Evolutionary conservation across 2,888 invertebrate species (phyloP), one percentile per base, ranked within the genome.

Genomic region (Hoplodrina ambigua): DNA sequence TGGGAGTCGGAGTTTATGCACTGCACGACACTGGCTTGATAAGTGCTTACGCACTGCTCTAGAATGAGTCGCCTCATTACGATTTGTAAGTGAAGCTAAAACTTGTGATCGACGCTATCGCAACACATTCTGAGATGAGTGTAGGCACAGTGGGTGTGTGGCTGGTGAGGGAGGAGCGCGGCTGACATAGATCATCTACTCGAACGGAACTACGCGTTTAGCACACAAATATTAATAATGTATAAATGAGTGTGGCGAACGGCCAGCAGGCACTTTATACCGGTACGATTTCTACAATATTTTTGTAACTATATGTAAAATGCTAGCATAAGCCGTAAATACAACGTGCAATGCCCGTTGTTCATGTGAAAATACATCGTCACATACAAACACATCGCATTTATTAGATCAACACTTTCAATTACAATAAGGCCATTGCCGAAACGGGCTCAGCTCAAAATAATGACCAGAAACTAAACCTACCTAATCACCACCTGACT

Each of bases 211-310:
- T 68, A 68, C 68, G 5, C 13, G 20, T 17, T 19, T 8, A 25
- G 19, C 54, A 67, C 55, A 55, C 20, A 33, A 37, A 56, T 37
- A 56, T n/a, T 37, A 37, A 11, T 37, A 54, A 6, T 30, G 15
- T 10, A n/a, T 8, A 52, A 0, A 25, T 2, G 15, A n/a, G 37
- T 4, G 54, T 54, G n/a, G 49, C 70, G 33, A 0, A 50, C 75
- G 53, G 67, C 72, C 49, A 50, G 61, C 54, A 66, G 75, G 49
- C 72, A 72, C 72, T 55, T 75, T 20, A 52, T 15, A 53, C 57
- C 49, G 30, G 44, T 67, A 61, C 52, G n/a, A 37, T 30, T 53
- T 37, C 55, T 13, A 11, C 3, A 46, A 17, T 41, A 37, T 49
- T 33, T 10, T 19, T 20, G 13, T 11, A 8, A 67, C 30, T 52